Base-by-base conservation (phyloP, 2,797 vertebrate genomes). In the Sebastes cheni region DNA sequence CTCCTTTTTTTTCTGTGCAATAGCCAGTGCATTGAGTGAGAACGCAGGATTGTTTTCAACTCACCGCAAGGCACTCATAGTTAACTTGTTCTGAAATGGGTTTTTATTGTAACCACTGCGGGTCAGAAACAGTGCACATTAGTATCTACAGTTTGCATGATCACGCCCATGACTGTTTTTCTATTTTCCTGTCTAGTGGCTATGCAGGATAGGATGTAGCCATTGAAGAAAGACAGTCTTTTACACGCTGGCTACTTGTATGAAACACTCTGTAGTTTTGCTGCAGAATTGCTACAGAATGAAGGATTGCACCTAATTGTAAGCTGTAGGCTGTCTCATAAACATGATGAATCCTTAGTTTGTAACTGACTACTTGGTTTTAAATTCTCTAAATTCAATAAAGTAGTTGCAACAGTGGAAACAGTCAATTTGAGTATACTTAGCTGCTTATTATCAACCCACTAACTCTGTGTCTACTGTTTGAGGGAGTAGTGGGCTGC, bases 121-220 rank as follows among this genome's bases (percentile, higher is more conserved):
- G 86, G 81, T 86, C 82, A 89, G 75, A 83, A 79, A 87, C 71
- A 77, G 82, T 90, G 74, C 87, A 90, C 84, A 86, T 90, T 73
- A 80, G 74, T 58, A 77, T 90, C 75, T 89, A 90, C 76, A 83
- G 87, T 76, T 90, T 94, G 89, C 84, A 93, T 75, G 88, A 78
- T 85, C 81, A 83, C 90, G 75, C 72, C 64, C 77, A 86, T 80
- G 75, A 67, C 73, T 80, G 73, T 83, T 87, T 89, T 64, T 79
- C 75, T 80, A 42, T 64, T 75, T 81, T 68, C 42, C 62, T 70
- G 54, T 81, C 71, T 79, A 67, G 52, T 80, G 68, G 80, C 32
- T 61, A 7, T 64, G 58, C 46, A 67, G 54, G 34, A 67, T 46
- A 39, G 30, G 61, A 81, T 27, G 32, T 10, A 73, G 68, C 69